Evolutionary conservation across 2,888 invertebrate genomes (phyloP).

Genomic region (Diplazon laetatorius): DNA sequence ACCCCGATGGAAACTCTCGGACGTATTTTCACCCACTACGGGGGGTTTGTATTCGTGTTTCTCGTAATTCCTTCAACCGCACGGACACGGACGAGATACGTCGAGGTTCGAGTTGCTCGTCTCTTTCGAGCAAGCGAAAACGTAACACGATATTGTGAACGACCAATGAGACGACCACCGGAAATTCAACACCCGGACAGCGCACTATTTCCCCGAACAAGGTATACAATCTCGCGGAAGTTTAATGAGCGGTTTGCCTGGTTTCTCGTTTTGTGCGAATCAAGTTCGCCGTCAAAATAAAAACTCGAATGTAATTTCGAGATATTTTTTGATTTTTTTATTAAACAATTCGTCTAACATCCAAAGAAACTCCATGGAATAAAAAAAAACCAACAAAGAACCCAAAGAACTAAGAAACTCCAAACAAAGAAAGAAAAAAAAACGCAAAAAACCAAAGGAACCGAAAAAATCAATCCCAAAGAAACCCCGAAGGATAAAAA

Average conservation of each 20-base stretch:
- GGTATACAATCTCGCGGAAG: slow-evolving; percentile 43
- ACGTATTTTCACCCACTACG: not conserved
- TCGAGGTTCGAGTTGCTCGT: not conserved
- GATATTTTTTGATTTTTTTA: no score
- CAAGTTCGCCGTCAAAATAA: no score
- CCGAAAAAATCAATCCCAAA: no score
- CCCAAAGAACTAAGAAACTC: no score
- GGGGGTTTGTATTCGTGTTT: slow-evolving; percentile 7
- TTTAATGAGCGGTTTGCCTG: slow-evolving; percentile 38
- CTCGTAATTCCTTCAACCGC: slow-evolving; percentile 17
- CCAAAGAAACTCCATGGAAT: no score
- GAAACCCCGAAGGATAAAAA: no score
- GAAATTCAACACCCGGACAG: slow-evolving; percentile 7
- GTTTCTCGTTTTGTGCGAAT: slow-evolving; percentile 4
- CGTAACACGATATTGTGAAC: not conserved
- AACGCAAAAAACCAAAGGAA: no score
- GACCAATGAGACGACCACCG: slow-evolving; percentile 9
- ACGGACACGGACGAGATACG: not conserved
- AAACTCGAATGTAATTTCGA: no score
- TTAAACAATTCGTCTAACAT: no score
- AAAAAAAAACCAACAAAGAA: no score
- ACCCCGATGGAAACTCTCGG: not conserved
- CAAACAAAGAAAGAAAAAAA: no score
- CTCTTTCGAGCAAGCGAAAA: not conserved
- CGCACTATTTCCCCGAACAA: no score